These are phyloP conservation scores for Nilaparvata lugens DNA, from an alignment of 1,140 invertebrate genomes.

Conservation along the genomic window DNA sequence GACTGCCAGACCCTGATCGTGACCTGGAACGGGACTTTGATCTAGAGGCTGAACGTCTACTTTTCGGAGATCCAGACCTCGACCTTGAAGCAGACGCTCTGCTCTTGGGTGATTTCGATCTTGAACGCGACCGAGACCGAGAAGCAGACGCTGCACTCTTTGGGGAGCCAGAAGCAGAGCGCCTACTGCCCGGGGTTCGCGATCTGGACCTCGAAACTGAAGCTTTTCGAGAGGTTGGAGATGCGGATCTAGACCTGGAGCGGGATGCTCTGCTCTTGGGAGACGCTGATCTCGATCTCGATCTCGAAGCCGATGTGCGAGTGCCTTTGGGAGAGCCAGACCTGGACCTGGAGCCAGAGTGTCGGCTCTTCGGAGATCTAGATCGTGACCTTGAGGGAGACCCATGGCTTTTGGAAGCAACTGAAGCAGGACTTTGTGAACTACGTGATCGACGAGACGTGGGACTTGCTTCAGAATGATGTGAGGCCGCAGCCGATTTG, in stretches of 20 bases:
- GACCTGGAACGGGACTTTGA: slow-evolving; percentile 24
- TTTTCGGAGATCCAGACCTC: slow-evolving; percentile 18
- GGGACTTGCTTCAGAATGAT: slow-evolving; percentile 21
- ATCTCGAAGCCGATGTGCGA: neutral
- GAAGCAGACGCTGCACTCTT: slow-evolving; percentile 15
- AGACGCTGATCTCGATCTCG: slow-evolving; percentile 7
- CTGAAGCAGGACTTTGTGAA: slow-evolving; percentile 22
- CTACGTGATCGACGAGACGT: slow-evolving; percentile 15
- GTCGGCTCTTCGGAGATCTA: slow-evolving; percentile 19
- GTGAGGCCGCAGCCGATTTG: slow-evolving; percentile 35
- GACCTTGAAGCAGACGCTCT: neutral
- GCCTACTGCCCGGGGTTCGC: slow-evolving; percentile 17
- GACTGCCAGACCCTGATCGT: slow-evolving; percentile 22
- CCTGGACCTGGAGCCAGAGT: slow-evolving; percentile 16
- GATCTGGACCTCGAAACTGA: neutral
- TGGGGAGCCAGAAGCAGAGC: slow-evolving; percentile 24
- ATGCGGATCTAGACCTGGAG: neutral
- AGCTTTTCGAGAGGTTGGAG: neutral
- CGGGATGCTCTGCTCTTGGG: neutral
- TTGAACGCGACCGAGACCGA: slow-evolving; percentile 24
- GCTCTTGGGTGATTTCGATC: slow-evolving; percentile 20
- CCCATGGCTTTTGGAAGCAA: slow-evolving; percentile 21
- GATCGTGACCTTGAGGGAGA: slow-evolving; percentile 18
- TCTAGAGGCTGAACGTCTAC: neutral
- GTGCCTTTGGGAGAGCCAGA: slow-evolving; percentile 14